Percentiles rank a stretch among this genome's conserved stretches.
Conservation (phyloP, 1,140 invertebrate species). For the Mizuhopecten yessoensis region DNA sequence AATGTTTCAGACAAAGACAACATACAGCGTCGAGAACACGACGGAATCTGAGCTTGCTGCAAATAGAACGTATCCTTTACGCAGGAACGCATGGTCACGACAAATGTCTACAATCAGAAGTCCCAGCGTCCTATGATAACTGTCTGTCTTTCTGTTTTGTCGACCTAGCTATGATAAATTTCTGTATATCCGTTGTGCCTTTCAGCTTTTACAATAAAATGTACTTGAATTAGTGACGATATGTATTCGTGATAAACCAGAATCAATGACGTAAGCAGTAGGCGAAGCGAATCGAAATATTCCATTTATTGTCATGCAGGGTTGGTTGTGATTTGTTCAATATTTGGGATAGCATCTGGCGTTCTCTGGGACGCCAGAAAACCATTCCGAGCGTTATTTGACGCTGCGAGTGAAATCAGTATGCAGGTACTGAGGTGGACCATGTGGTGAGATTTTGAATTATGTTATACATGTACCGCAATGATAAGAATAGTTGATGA, state of each 20-base stretch:
- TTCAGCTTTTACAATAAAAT: too few species aligned
- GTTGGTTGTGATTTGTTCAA: conserved; percentile 22
- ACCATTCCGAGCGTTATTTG: conserved; percentile 70
- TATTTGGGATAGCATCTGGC: conserved; percentile 87
- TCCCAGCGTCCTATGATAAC: not conserved
- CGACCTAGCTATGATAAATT: too few species aligned
- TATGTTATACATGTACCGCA: too few species aligned
- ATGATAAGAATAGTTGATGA: too few species aligned
- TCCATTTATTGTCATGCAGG: not conserved
- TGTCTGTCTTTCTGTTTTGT: too few species aligned
- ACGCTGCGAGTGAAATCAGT: conserved; percentile 71
- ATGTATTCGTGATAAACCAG: too few species aligned
- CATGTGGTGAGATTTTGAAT: conserved; percentile 68
- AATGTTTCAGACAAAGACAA: not conserved
- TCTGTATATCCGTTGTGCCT: too few species aligned
- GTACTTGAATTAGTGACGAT: too few species aligned
- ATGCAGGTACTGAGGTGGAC: conserved; percentile 69
- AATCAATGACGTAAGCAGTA: too few species aligned
- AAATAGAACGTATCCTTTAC: not conserved
- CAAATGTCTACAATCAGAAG: not conserved
- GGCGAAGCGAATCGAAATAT: too few species aligned
- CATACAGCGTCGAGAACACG: not conserved
- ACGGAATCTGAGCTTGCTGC: not conserved
- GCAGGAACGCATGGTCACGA: not conserved
- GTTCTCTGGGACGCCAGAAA: conserved; percentile 90